Conservation (phyloP, 2,113 vertebrate genomes). For the Siniperca chuatsi region DNA sequence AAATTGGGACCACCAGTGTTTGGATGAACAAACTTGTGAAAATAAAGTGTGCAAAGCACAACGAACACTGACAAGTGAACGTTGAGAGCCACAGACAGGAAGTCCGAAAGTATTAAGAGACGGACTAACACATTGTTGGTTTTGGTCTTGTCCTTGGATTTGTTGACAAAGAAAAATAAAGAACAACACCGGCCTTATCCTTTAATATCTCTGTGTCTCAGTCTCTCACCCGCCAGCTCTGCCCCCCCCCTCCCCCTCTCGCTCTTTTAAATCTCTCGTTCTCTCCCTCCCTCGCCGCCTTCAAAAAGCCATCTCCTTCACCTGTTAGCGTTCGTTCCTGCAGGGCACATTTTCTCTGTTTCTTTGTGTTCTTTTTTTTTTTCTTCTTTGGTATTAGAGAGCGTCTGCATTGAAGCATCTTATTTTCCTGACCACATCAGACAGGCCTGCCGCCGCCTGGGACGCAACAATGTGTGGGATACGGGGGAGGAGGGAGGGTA, state of each 20-base stretch:
- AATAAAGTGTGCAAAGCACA: too few species aligned
- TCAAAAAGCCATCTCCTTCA: slow-evolving; percentile 48
- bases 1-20: too few species aligned
- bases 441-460: slow-evolving; percentile 21
- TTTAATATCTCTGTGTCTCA: slow-evolving; percentile 11
- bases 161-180: not conserved
- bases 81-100: too few species aligned
- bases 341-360: slow-evolving; percentile 34
- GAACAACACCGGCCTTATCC: not conserved
- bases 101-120: too few species aligned
- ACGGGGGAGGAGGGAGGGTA: not conserved
- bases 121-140: too few species aligned
- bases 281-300: slow-evolving; percentile 10
- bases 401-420: slow-evolving; percentile 27
- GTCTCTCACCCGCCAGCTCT: not conserved
- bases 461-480: slow-evolving; percentile 26
- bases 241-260: not conserved
- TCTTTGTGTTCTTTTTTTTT: slow-evolving; percentile 39
- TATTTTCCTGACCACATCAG: slow-evolving; percentile 61
- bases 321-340: slow-evolving; percentile 39
- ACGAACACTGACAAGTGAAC: too few species aligned
- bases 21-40: too few species aligned
- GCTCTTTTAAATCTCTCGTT: slow-evolving; percentile 11
- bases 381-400: slow-evolving; percentile 26
- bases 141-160: not conserved